Conservation (phyloP, 2,888 invertebrate genomes). For the Clistopyga incitator region DNA sequence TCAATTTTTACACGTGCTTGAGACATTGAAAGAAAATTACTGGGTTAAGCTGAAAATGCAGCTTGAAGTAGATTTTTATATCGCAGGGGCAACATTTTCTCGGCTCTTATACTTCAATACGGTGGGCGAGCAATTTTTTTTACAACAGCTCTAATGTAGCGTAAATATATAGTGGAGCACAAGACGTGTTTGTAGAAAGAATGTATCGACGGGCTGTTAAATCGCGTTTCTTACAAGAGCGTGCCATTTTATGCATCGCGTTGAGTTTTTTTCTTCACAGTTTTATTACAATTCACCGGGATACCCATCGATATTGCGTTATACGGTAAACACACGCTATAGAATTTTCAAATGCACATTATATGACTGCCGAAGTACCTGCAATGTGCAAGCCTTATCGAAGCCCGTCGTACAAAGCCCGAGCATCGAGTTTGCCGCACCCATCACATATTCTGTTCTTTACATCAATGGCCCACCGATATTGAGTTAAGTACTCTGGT, state of each 20-base stretch:
- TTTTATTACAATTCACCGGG: neutral
- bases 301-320: neutral
- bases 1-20: neutral
- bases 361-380: neutral
- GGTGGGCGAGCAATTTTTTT: neutral
- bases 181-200: neutral
- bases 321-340: neutral
- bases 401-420: neutral
- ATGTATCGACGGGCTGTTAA: neutral
- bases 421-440: neutral
- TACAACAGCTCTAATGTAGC: neutral
- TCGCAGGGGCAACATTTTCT: neutral
- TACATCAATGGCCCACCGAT: neutral
- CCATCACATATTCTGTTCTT: neutral
- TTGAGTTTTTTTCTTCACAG: neutral
- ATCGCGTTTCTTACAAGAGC: conserved; percentile 17
- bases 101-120: neutral
- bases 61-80: neutral
- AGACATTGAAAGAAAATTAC: neutral
- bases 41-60: neutral
- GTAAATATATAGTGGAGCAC: neutral
- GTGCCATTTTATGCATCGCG: neutral
- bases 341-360: no score
- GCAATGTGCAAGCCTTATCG: neutral
- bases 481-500: neutral